These are phyloP conservation scores for Panurus biarmicus DNA, from an alignment of 2,113 vertebrate genomes.

Conservation along the genomic window DNA sequence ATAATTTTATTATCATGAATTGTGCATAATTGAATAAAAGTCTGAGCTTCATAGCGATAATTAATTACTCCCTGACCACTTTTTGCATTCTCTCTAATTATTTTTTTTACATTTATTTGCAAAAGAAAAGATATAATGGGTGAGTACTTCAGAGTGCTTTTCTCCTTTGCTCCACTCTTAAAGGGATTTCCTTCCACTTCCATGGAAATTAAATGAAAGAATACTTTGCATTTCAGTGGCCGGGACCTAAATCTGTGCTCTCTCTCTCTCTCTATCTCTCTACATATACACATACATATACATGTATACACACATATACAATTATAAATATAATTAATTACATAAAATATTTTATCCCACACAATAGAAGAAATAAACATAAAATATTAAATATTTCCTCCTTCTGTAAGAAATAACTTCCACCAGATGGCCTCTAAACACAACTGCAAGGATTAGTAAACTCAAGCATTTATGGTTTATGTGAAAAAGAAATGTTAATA, in stretches of 20 bases:
- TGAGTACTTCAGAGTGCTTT: neutral
- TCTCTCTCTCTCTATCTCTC: no score
- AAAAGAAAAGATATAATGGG: neutral
- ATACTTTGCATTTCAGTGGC: neutral
- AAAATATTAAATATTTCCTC: neutral
- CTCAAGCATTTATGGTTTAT: neutral
- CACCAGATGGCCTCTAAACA: conserved; percentile 25
- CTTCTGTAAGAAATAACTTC: neutral
- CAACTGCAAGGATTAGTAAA: neutral
- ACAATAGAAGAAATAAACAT: neutral
- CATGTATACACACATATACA: no score
- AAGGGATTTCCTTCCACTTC: neutral
- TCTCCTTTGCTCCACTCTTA: neutral
- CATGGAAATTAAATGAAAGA: neutral
- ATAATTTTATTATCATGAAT: neutral
- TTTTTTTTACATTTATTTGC: neutral
- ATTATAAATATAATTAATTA: neutral
- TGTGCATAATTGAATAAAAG: neutral
- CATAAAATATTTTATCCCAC: neutral
- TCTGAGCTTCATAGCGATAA: neutral
- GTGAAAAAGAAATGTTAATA: neutral
- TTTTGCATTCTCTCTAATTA: neutral
- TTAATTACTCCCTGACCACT: neutral
- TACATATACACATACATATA: no score
- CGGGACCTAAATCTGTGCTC: neutral